These are phyloP conservation scores for Pterois miles DNA, from an alignment of 2,797 vertebrate species.

Conservation along the genomic window DNA sequence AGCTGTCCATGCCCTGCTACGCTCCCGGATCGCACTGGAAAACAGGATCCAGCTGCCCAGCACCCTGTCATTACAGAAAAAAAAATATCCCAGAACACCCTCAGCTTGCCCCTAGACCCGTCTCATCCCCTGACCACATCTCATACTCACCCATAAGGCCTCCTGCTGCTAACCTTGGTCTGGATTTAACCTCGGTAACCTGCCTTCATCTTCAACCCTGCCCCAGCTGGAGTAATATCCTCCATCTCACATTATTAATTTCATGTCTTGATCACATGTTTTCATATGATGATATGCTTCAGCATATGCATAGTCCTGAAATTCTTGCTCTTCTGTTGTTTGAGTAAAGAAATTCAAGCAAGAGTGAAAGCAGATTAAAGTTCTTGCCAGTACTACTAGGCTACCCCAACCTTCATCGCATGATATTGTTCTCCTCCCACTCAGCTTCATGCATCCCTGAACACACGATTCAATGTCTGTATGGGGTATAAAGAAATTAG, in stretches of 20 bases:
- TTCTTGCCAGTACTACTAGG: no score
- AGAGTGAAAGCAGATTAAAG: no score
- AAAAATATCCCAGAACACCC: constrained; percentile 44
- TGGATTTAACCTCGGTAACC: constrained; percentile 64
- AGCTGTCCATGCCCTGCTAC: constrained; percentile 66
- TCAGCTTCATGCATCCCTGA: no score
- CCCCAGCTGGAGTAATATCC: constrained; percentile 33
- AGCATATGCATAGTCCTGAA: not conserved
- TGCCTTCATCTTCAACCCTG: constrained; percentile 47
- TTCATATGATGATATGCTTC: not conserved
- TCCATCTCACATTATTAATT: constrained; percentile 17
- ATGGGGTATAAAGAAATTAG: no score
- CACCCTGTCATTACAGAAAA: constrained; percentile 75
- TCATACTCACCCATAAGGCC: constrained; percentile 50
- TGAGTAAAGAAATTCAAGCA: not conserved
- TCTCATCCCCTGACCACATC: constrained; percentile 72
- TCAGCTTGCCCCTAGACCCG: constrained; percentile 54
- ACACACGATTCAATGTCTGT: no score
- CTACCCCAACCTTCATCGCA: no score
- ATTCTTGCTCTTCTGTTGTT: not conserved
- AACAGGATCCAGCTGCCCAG: constrained; percentile 84
- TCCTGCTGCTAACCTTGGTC: constrained; percentile 57
- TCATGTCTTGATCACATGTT: constrained; percentile 2
- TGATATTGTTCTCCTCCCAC: no score
- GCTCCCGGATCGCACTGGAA: constrained; percentile 72